Conservation (phyloP, 2,888 invertebrate species). For the Thecophora atra region DNA sequence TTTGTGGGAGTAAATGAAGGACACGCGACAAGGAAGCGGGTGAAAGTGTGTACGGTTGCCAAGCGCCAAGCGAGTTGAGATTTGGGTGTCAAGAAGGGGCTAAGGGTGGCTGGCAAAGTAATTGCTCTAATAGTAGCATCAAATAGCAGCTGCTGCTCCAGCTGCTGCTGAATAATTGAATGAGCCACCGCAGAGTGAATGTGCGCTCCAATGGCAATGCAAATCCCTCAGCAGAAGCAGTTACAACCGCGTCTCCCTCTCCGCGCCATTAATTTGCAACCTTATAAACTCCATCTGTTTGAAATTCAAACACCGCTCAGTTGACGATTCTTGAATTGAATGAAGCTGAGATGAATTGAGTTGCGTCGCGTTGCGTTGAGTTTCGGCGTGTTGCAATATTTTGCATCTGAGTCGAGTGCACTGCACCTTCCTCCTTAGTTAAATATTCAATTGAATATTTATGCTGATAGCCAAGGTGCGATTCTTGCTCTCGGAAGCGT, state of each 20-base stretch:
- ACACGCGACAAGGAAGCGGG: background rate
- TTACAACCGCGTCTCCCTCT: background rate
- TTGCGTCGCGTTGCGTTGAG: conserved; percentile 21
- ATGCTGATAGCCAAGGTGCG: conserved; percentile 6
- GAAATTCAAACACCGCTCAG: conserved; percentile 41
- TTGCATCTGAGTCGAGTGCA: too few relatives aligned
- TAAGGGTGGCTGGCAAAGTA: background rate
- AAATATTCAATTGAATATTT: conserved; percentile 36
- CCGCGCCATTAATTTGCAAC: background rate
- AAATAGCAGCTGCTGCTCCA: background rate
- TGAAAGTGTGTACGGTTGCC: background rate
- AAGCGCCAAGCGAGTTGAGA: background rate
- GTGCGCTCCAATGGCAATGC: conserved; percentile 52
- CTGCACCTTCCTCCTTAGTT: background rate
- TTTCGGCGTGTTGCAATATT: background rate
- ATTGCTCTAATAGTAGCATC: too few relatives aligned
- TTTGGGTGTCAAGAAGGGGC: background rate
- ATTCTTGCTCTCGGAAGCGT: background rate
- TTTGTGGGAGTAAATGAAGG: background rate
- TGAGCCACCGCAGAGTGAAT: conserved; percentile 59
- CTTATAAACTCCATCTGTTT: conserved; percentile 15
- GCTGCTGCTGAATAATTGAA: conserved; percentile 58
- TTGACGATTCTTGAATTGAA: conserved; percentile 29
- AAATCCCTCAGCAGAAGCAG: conserved; percentile 41
- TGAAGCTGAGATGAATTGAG: too few relatives aligned